Evolutionary conservation across 1,140 invertebrate genomes (phyloP), one percentile per base, ranked within the genome.

Genomic region (Palaemon carinicauda): DNA sequence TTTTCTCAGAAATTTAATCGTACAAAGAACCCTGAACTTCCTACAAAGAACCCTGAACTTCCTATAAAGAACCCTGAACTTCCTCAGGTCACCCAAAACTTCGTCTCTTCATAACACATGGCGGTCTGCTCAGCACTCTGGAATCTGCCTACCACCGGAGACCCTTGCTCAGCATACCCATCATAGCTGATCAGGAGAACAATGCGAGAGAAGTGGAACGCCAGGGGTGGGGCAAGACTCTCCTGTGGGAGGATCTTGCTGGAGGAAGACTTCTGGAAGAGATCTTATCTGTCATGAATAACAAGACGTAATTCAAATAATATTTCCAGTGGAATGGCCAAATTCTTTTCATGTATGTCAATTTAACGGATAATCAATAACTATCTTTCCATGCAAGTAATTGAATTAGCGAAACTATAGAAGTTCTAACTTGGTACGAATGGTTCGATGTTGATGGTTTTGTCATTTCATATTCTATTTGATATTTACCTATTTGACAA

Each of bases 71-170:
- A n/a, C n/a, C n/a, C 60, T 29, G 1, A 80, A 5, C 31, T 60
- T 24, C 27, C 54, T 4, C 31, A 74, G 84, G 84, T 3, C 75
- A 86, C 69, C 84, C 75, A 17, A 31, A 41, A 19, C 74, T 80
- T 9, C 60, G 65, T 3, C 91, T 93, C 0, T 95, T 96, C 88
- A 94, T 96, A 41, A 95, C 94, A 0, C 95, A 96, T 89, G 95
- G 94, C 14, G 95, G 95, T 15, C 90, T 94, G 24, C 91, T 95
- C 21, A 95, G 95, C 82, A 92, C 94, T 7, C 93, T 94, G 85
- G 95, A 96, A 91, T 93, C 95, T 1, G 91, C 95, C 14, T 94
- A 94, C 90, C 93, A 94, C 88, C 94, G 94, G 90, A 93, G 94
- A 12, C 95, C 95, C 2, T 92, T 95, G 7, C 91, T 96, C 29